Evolutionary conservation across 2,113 vertebrate species (phyloP), one percentile per base, ranked within the genome.

Genomic region (Apteryx owenii): DNA sequence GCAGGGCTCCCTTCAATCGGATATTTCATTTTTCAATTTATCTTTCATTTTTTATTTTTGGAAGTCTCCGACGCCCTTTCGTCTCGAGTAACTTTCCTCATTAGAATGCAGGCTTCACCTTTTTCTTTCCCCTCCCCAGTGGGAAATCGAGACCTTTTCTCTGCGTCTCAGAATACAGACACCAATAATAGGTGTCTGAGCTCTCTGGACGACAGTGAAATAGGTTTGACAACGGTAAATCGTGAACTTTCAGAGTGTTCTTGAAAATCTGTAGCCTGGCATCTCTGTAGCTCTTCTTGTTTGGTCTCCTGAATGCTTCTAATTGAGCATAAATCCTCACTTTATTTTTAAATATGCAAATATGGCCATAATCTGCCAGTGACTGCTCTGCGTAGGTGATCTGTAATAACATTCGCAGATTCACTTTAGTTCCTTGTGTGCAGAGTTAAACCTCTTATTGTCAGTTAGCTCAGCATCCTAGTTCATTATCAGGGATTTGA

Each of bases 361-460:
- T 87, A 73, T 95, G 86, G 78, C 70, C 53, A 40, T 97, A 96
- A 95, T 92, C 92, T 92, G 86, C 81, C 40, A 31, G 86, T 33
- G 81, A 46, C 89, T 90, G 89, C 86, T 82, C 78, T 68, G 77
- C 2, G 21, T 95, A 87, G 86, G 95, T 97, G 92, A 95, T 95
- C 95, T 95, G 85, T 84, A 94, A 71, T 75, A 96, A 89, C 88
- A 40, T 46, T 85, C 69, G 42, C 77, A 95, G 96, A 95, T 93
- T 95, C 92, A 91, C 94, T 95, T 95, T 50, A 66, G 94, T 95
- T 97, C 89, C 78, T 89, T 88, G 89, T 82, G 91, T 73, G 85
- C 44, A 7, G 70, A 91, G 91, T 91, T 97, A 97, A 95, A 97
- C 92, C 94, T 96, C 96, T 97, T 97, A 96, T 88, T 95, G 94